Base-by-base conservation (phyloP, 2,888 invertebrate genomes). In the Nomada goodeniana region DNA sequence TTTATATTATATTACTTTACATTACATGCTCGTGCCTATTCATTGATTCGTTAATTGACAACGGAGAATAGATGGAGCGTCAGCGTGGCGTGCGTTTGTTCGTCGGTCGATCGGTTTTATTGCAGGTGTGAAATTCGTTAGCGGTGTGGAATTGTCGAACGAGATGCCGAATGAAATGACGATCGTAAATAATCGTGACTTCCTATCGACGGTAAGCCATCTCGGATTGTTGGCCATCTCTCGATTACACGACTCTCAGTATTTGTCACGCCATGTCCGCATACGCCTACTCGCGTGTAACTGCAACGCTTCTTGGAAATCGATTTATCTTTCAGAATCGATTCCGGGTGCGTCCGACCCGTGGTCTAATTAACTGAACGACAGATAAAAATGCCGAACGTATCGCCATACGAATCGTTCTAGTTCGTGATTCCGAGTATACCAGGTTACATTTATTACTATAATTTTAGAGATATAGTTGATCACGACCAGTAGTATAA, bases 31-130 rank as follows among this genome's bases (percentile, higher is more conserved):
- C 7, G 5, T 36, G 0, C 36, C 36, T 7, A 36, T 36, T 44
- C 44, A 20, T 29, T 60, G 29, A 26, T 7, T 36, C 29, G 20
- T 26, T 55, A 26, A 50, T 53, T 55, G 61, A 11, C 26, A 18
- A n/a, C 59, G 11, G 20, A 57, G 57, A 47, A 68, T 74, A 69
- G 78, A 65, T 76, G 60, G n/a, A n/a, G n/a, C n/a, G 79, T 82
- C 80, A 75, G 80, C 7, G 75, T 88, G 74, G 89, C 89, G 88
- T 89, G 84, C 84, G 86, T 84, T 63, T 82, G 67, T 78, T 82
- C 72, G 65, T 68, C 72, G 44, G 68, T 61, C 74, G 67, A 67
- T 82, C 74, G 47, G 76, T 88, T 86, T 88, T 84, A 87, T 86
- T 36, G 42, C 69, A 74, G 76, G 83, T 76, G 82, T 85, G 80